These are phyloP conservation scores for Picus viridis DNA, from an alignment of 2,797 vertebrate genomes.

Conservation along the genomic window DNA sequence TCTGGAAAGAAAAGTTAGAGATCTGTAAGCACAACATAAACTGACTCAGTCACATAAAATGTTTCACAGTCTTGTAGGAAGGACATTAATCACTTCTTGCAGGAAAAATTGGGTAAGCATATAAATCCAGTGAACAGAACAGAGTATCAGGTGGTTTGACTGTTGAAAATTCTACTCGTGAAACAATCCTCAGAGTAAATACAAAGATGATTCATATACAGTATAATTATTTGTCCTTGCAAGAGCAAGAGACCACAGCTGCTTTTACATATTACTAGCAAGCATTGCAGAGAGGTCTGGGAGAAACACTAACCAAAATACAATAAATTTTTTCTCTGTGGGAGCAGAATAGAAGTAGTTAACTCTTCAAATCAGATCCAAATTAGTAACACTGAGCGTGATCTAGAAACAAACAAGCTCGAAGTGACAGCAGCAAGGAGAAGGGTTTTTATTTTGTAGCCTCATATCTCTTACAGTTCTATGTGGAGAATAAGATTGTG, in stretches of 20 bases:
- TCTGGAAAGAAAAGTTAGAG: conserved; percentile 18
- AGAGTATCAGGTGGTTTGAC: background rate
- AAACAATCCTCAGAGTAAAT: background rate
- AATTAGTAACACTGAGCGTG: background rate
- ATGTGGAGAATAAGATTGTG: background rate
- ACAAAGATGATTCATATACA: background rate
- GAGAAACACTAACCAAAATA: background rate
- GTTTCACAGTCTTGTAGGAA: background rate
- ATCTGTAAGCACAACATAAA: background rate
- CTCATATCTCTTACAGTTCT: background rate
- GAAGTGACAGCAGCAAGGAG: background rate
- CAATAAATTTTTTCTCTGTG: rapidly evolving
- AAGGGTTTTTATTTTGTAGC: background rate
- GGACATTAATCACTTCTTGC: background rate
- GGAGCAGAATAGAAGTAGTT: background rate
- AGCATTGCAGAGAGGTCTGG: background rate
- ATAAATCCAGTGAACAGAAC: background rate
- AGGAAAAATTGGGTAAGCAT: background rate
- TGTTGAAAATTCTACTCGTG: background rate
- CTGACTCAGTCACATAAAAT: background rate
- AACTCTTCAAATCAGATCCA: background rate
- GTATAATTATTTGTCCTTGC: background rate
- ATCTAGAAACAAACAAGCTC: background rate
- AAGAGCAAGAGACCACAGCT: background rate
- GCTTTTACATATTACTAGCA: background rate